Evolutionary conservation across 2,888 invertebrate species (phyloP).

Genomic region (Ptilodon capucinus): DNA sequence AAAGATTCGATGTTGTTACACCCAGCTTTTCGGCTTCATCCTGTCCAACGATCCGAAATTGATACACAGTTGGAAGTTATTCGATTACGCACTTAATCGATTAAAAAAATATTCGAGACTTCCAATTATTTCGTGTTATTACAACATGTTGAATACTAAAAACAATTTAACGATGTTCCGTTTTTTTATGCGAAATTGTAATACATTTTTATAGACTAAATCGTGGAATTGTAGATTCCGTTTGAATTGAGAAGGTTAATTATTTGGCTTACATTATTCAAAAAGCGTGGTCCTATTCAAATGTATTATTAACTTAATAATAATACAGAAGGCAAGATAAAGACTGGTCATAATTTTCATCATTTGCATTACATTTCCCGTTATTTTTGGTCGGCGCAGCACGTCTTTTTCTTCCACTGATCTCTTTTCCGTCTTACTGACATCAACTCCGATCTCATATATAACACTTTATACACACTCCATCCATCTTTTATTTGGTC

Average conservation of each 20-base stretch:
- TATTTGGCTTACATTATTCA: too few relatives aligned
- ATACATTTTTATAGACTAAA: not conserved
- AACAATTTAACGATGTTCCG: not conserved
- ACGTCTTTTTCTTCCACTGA: too few relatives aligned
- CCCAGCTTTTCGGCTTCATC: slow-evolving; percentile 3
- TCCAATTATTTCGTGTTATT: not conserved
- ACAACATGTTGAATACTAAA: not conserved
- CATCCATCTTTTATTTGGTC: too few relatives aligned
- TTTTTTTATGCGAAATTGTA: not conserved
- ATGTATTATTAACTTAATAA: too few relatives aligned
- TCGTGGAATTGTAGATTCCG: not conserved
- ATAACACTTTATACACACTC: too few relatives aligned
- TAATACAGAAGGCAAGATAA: too few relatives aligned
- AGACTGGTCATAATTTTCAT: too few relatives aligned
- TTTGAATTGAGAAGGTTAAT: not conserved
- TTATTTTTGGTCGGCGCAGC: too few relatives aligned
- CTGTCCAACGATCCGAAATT: slow-evolving; percentile 1
- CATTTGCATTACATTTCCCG: too few relatives aligned
- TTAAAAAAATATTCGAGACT: not conserved
- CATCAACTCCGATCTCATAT: too few relatives aligned
- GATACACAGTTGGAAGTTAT: not conserved
- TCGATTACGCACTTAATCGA: not conserved
- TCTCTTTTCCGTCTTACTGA: too few relatives aligned
- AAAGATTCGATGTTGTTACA: not conserved
- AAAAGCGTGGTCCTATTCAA: too few relatives aligned